Percentiles rank a stretch among this genome's conserved stretches.
Evolutionary conservation across 2,797 vertebrate genomes (phyloP).

Genomic region (Lepus townsendii): DNA sequence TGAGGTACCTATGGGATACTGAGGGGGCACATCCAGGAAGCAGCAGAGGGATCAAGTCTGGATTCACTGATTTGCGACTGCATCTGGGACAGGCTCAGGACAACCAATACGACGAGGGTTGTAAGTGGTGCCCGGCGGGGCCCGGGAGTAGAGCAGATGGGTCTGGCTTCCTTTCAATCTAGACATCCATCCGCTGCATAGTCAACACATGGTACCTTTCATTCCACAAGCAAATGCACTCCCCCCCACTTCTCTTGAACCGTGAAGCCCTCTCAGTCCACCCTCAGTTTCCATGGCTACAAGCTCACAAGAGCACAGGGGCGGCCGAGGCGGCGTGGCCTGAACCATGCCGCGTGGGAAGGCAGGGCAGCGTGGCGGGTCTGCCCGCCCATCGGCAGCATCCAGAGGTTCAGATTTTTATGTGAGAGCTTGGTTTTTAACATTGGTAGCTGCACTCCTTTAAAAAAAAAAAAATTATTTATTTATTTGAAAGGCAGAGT

Average conservation of each 20-base stretch:
- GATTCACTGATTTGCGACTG: constrained; percentile 10
- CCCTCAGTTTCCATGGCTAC: constrained; percentile 80
- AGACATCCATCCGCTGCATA: not conserved
- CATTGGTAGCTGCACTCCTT: not conserved
- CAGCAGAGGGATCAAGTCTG: constrained; percentile 27
- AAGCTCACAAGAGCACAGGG: not conserved
- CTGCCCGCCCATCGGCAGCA: not conserved
- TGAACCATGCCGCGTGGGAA: not conserved
- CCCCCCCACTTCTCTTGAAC: constrained; percentile 71
- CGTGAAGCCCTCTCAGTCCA: constrained; percentile 65
- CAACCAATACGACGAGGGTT: not conserved
- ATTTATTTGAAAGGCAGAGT: too few species aligned
- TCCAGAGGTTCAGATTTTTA: not conserved
- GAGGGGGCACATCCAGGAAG: constrained; percentile 29
- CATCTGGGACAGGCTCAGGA: not conserved
- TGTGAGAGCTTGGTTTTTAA: constrained; percentile 54
- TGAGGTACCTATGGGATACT: not conserved
- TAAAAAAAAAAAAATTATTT: not conserved
- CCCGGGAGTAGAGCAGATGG: not conserved
- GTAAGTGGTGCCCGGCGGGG: not conserved
- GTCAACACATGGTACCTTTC: constrained; percentile 17
- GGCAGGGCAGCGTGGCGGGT: not conserved
- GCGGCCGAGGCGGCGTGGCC: not conserved
- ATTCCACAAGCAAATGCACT: constrained; percentile 44
- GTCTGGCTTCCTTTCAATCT: constrained; percentile 21